Evolutionary conservation across 2,888 invertebrate genomes (phyloP).

Genomic region (Hypercompe scribonia): DNA sequence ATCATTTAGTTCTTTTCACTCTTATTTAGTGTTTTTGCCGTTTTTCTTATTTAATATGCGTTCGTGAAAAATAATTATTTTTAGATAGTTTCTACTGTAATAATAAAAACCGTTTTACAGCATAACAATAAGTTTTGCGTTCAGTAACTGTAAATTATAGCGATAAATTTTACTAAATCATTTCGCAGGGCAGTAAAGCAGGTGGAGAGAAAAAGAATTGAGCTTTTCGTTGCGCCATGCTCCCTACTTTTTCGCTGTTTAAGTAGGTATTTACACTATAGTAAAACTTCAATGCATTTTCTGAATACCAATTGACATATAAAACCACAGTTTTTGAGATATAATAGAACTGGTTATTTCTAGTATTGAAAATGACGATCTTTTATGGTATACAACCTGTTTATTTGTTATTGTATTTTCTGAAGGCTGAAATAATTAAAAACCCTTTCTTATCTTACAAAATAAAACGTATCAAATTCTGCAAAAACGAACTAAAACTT

Average conservation of each 20-base stretch:
- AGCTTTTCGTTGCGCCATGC: neutral
- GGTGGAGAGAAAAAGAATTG: slow-evolving; percentile 5
- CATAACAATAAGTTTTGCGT: slow-evolving; percentile 17
- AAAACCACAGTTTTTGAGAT: neutral
- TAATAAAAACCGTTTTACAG: neutral
- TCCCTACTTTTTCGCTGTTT: neutral
- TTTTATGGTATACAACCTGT: no score
- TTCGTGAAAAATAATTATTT: neutral
- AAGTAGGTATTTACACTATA: neutral
- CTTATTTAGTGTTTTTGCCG: no score
- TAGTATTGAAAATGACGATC: no score
- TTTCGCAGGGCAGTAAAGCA: slow-evolving; percentile 25
- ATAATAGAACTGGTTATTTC: no score
- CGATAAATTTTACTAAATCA: slow-evolving; percentile 39
- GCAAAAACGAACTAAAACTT: no score
- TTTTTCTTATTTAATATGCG: no score
- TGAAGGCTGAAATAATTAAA: no score
- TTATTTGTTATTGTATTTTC: no score
- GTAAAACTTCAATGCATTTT: neutral
- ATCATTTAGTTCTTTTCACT: no score
- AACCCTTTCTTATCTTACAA: no score
- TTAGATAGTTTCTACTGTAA: neutral
- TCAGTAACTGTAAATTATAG: slow-evolving; percentile 40
- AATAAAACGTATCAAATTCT: no score
- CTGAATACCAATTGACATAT: neutral